Conservation (phyloP, 2,113 vertebrate genomes). For the rabbit (Oryctolagus cuniculus) region mOryCun1.1 NC_091433.1:160885001-160885500, state of each 20-base stretch:
- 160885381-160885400: neutral
- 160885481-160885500: neutral
- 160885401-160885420: neutral
- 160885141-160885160: neutral
- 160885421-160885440: neutral
- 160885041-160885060: neutral
- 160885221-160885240: neutral
- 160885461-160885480: neutral
- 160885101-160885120: neutral
- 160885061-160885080: neutral
- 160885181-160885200: neutral
- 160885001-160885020: neutral
- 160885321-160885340: neutral
- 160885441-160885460: constrained; percentile 14
- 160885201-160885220: neutral
- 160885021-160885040: neutral
- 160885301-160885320: neutral
- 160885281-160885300: neutral
- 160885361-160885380: neutral
- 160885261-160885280: constrained; percentile 17
- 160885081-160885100: neutral
- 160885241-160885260: neutral
- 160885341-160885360: neutral
- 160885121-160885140: neutral
- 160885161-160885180: neutral